Evolutionary conservation across 2,888 invertebrate species (phyloP), one percentile per base, ranked within the genome.

Genomic region (Orgyia antiqua): DNA sequence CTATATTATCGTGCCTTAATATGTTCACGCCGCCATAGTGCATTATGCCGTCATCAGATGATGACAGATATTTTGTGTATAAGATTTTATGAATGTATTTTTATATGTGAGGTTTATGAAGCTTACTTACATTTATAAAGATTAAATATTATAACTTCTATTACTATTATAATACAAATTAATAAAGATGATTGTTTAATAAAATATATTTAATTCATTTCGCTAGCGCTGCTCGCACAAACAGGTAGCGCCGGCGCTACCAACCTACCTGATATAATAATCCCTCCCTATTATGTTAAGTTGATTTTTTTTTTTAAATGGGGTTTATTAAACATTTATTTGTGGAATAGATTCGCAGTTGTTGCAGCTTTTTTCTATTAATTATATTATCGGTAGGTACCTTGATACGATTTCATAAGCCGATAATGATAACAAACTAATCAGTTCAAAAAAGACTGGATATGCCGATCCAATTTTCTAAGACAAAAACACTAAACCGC

Each of bases 91-190:
- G 67, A 77, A 61, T 78, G 82, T 84, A 86, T 86, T 86, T 86
- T 86, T 86, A 75, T 86, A 86, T 76, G 77, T 78, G 73, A 71
- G 74, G 67, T 82, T 82, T 80, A 83, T 77, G 72, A 75, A 77
- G 68, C 68, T 59, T 70, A 73, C 77, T 75, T 77, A 79, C 76
- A 75, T 74, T 78, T 80, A 80, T 73, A 59, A 70, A 78, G 73
- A 77, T 66, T 74, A 62, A 75, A 68, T 74, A 71, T 68, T 73
- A 75, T 70, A 59, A 69, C 61, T 53, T 69, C 65, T 69, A 76
- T 66, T 74, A 74, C 69, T 76, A 72, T 62, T 58, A 50, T 46
- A 51, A 49, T 42, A 67, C n/a, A 70, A 71, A 67, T 59, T 61
- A 79, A 82, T 80, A 82, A 83, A 82, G 68, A 76, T 62, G 73